A percentile compares a stretch with the other conserved stretches of the same genome.
These are phyloP conservation scores for Oreocharis arfaki DNA, from an alignment of 2,113 vertebrate species.

Conservation along the genomic window DNA sequence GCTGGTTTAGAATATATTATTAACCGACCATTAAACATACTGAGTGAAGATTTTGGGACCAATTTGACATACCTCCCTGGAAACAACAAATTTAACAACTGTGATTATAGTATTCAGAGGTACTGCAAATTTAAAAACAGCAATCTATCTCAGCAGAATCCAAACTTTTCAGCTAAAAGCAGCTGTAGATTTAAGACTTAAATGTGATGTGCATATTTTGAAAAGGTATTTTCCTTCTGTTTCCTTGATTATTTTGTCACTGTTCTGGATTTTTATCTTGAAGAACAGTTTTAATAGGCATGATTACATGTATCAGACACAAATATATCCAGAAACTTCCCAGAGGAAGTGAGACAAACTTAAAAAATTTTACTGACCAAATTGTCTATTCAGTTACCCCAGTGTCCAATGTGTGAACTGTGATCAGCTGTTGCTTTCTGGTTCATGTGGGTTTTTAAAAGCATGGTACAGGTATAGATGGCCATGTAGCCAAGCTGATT, in stretches of 20 bases:
- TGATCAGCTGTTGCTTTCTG: background rate
- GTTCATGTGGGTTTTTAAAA: background rate
- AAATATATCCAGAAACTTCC: background rate
- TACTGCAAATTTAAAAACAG: background rate
- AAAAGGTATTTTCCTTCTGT: background rate
- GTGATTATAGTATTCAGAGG: background rate
- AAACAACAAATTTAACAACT: background rate
- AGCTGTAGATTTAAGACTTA: background rate
- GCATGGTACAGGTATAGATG: background rate
- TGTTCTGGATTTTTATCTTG: background rate
- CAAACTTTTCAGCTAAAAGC: background rate
- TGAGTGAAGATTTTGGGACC: background rate
- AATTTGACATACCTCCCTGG: background rate
- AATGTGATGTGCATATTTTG: background rate
- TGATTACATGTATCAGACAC: background rate
- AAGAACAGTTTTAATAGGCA: background rate
- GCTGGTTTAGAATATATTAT: background rate
- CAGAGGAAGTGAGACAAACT: background rate
- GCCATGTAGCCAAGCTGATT: background rate
- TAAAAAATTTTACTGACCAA: background rate
- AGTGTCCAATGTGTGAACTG: background rate
- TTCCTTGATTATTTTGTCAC: background rate
- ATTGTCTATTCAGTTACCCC: background rate
- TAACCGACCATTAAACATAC: background rate
- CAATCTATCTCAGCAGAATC: background rate